Evolutionary conservation across 2,888 invertebrate genomes (phyloP), one percentile per base, ranked within the genome.

Genomic region (Parnassius smintheus): DNA sequence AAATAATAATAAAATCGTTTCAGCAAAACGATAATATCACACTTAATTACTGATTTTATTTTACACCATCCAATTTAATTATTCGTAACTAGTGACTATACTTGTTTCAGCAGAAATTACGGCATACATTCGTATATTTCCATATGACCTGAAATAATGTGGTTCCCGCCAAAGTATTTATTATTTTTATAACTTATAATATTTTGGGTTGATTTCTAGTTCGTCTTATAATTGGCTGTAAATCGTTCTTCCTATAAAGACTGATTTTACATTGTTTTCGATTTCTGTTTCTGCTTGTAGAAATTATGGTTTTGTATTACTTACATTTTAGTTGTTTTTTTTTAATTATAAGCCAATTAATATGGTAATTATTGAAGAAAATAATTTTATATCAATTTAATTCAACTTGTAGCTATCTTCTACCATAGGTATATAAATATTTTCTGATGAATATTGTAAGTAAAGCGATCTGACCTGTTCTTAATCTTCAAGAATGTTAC

Each of bases 191-290:
- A 13, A 44, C n/a, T 41, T 49, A 35, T 50, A 11, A 48, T 56
- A 18, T 4, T 12, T 45, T 50, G 8, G 25, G 25, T 22, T 35
- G 35, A 35, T 4, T 35, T 4, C 35, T 35, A 35, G 35, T 35
- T 35, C 35, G 35, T 0, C 35, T 35, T 35, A 35, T 35, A 58
- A 63, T 66, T 60, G 54, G 11, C 59, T 65, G 50, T 67, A 60
- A 69, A 70, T 65, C 64, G 71, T 74, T 76, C 78, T 77, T 78
- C 79, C 78, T 75, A 74, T 72, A 59, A 79, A 80, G 79, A 79
- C 80, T 79, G 80, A 80, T 75, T 70, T 68, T 67, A 49, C 46
- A 65, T 70, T 66, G 55, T 63, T 59, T 55, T 45, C 55, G n/a
- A 55, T 46, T 59, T 56, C 13, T 35, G 35, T 59, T 52, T 57